Conservation (phyloP, 2,113 vertebrate species). For the Bubo blakistoni region DNA sequence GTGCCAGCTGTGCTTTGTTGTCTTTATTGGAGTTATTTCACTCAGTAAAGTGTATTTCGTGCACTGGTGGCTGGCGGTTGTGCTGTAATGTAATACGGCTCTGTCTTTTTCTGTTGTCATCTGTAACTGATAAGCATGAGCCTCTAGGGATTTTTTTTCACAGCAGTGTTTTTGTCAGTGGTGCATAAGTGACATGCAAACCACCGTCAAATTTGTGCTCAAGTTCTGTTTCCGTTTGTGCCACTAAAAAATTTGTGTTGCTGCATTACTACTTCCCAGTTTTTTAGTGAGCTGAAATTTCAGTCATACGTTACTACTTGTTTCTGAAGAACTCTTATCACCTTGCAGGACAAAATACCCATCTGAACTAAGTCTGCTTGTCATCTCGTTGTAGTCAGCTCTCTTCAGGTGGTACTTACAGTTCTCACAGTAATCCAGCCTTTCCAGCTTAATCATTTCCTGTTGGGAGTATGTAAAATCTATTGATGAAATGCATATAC, state of each 20-base stretch:
- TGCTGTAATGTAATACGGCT: not conserved
- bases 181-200: not conserved
- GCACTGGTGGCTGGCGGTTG: not conserved
- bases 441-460: not conserved
- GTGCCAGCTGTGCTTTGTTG: not conserved
- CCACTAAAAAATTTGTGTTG: too few species aligned
- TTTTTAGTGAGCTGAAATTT: not conserved
- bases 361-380: not conserved
- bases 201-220: not conserved
- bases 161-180: not conserved
- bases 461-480: not conserved
- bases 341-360: not conserved
- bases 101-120: not conserved
- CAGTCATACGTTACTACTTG: fast-evolving
- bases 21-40: not conserved
- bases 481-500: not conserved
- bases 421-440: not conserved
- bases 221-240: not conserved
- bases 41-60: not conserved
- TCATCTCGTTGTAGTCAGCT: not conserved
- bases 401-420: not conserved
- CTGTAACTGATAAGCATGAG: not conserved
- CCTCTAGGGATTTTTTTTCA: not conserved
- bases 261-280: not conserved
- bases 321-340: not conserved